phyloP scores from a whole-genome alignment of 1,140 invertebrate species.

The Leguminivora glycinivorella region DNA sequence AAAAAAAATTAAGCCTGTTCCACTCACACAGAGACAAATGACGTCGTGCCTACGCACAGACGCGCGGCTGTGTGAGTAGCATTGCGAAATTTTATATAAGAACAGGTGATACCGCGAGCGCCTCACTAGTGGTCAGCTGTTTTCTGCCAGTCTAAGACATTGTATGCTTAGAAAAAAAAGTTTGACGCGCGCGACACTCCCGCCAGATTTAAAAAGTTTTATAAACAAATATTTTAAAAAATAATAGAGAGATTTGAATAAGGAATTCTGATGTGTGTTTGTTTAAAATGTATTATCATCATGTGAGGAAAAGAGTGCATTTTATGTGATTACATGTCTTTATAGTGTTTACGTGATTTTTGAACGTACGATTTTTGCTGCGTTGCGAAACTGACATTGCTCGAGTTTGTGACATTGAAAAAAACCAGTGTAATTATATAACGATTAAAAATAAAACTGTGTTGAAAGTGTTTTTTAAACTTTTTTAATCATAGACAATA shows the following conservation, averaged over 20 bases:
- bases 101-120: background rate
- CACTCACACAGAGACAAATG: conserved; percentile 3
- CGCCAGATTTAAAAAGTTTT: background rate
- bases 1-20: background rate
- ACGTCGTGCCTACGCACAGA: background rate
- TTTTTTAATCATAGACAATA: background rate
- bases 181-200: background rate
- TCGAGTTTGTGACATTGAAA: background rate
- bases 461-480: background rate
- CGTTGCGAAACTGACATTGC: conserved; percentile 9
- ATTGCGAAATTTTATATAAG: conserved; percentile 27
- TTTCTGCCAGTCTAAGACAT: background rate
- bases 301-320: conserved; percentile 14
- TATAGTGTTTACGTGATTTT: conserved; percentile 19
- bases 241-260: background rate
- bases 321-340: conserved; percentile 9
- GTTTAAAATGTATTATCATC: conserved; percentile 7
- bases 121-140: conserved; percentile 23
- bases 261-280: background rate
- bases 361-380: background rate
- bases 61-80: background rate
- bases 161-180: conserved; percentile 25
- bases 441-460: background rate
- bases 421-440: background rate
- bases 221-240: background rate